Evolutionary conservation across 2,797 vertebrate genomes (phyloP).

Genomic region (Mallotus villosus): DNA sequence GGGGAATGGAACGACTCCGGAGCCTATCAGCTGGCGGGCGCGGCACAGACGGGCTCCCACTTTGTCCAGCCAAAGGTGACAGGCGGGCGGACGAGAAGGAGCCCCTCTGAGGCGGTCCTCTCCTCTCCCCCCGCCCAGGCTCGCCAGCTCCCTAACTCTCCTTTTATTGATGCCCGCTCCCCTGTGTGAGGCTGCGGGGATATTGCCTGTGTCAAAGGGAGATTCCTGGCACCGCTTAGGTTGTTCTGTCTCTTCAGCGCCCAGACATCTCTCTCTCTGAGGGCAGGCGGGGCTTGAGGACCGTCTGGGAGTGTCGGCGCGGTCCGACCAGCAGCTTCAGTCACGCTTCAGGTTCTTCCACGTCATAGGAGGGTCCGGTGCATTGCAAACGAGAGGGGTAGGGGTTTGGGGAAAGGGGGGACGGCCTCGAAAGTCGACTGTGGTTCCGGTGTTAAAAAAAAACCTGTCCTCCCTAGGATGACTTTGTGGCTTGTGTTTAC

Average conservation of each 20-base stretch:
- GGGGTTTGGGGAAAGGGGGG: too few species aligned
- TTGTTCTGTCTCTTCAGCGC: conserved; percentile 49
- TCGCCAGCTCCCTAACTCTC: conserved; percentile 21
- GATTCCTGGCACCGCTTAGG: conserved; percentile 21
- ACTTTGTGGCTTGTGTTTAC: too few species aligned
- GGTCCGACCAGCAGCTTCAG: too few species aligned
- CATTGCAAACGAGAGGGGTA: background rate
- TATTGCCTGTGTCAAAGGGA: conserved; percentile 65
- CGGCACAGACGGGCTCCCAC: conserved; percentile 53
- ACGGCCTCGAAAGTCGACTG: too few species aligned
- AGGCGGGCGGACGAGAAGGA: conserved; percentile 31
- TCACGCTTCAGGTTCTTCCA: too few species aligned
- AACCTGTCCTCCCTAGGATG: too few species aligned
- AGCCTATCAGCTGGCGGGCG: conserved; percentile 61
- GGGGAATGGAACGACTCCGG: conserved; percentile 62
- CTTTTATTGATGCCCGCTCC: conserved; percentile 58
- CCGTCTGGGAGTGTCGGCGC: too few species aligned
- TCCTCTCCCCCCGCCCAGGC: conserved; percentile 1
- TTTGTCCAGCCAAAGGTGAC: conserved; percentile 65
- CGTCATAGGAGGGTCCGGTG: background rate
- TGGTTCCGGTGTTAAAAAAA: too few species aligned
- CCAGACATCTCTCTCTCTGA: conserved; percentile 12
- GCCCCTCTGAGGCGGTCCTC: conserved; percentile 42
- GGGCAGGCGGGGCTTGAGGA: too few species aligned
- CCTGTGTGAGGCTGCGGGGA: conserved; percentile 50